Percentiles rank a stretch among this genome's conserved stretches.
Evolutionary conservation across 2,888 invertebrate species (phyloP).

Genomic region (Lissonota sp.): DNA sequence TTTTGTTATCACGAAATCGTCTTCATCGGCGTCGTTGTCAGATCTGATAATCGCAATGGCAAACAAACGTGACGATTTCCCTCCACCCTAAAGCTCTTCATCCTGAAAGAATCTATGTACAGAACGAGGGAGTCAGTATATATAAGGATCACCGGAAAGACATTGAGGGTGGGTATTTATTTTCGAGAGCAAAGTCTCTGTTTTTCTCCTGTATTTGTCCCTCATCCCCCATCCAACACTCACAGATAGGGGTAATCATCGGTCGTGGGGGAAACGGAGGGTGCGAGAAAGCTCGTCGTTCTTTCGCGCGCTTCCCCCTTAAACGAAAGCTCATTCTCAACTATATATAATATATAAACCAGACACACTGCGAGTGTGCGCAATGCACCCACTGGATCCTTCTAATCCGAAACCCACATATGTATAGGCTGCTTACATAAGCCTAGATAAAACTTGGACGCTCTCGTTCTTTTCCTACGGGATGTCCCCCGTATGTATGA

Average conservation of each 20-base stretch:
- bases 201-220: constrained; percentile 35
- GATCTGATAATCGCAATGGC: constrained; percentile 66
- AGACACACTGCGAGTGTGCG: constrained; percentile 28
- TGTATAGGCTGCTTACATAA: constrained; percentile 37
- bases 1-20: constrained; percentile 35
- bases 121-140: constrained; percentile 41
- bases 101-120: too few species aligned
- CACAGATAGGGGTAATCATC: constrained; percentile 76
- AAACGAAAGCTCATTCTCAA: constrained; percentile 18
- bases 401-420: constrained; percentile 74
- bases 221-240: constrained; percentile 21
- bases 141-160: constrained; percentile 51
- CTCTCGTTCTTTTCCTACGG: constrained; percentile 33
- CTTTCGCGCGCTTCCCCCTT: constrained; percentile 48
- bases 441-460: constrained; percentile 63
- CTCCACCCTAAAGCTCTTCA: constrained; percentile 47
- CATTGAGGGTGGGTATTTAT: constrained; percentile 63
- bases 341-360: constrained; percentile 45
- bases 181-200: constrained; percentile 41
- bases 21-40: constrained; percentile 59
- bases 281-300: constrained; percentile 62
- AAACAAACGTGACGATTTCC: constrained; percentile 67
- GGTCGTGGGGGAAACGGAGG: constrained; percentile 65
- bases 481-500: neutral
- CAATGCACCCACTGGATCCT: constrained; percentile 47